A percentile compares a stretch with the other conserved stretches of the same genome.
Conservation (phyloP, 2,888 invertebrate species). For the Agrotis clavis region DNA sequence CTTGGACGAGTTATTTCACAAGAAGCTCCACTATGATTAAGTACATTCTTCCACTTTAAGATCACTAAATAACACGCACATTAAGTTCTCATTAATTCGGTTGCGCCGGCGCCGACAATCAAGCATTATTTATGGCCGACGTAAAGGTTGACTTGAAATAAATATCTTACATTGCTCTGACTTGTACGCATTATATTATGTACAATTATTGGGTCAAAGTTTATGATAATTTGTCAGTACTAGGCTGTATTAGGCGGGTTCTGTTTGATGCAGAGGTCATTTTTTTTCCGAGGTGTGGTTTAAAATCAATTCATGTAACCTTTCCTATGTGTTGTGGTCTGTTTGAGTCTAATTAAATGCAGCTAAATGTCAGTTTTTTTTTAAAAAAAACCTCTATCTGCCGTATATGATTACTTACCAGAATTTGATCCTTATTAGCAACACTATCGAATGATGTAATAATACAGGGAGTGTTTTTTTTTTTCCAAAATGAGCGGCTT, state of each 20-base stretch:
- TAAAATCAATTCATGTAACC: neutral
- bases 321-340: neutral
- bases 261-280: neutral
- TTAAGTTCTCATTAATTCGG: conserved; percentile 40
- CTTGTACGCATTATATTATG: conserved; percentile 16
- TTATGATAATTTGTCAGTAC: conserved; percentile 13
- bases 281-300: neutral
- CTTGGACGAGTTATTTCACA: neutral
- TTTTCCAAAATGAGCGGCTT: no score
- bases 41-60: neutral
- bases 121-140: conserved; percentile 46
- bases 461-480: no score
- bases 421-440: no score
- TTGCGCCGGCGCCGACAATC: conserved; percentile 45
- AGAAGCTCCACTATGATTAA: conserved; percentile 11
- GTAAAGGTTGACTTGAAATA: conserved; percentile 58
- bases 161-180: conserved; percentile 35
- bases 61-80: conserved; percentile 39
- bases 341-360: neutral
- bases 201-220: conserved; percentile 19
- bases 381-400: no score
- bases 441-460: no score
- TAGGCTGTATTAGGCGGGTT: neutral
- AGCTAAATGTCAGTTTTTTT: neutral
- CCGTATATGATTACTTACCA: no score